Conservation (phyloP, 1,140 invertebrate genomes). For the Lasioglossum albipes region DNA sequence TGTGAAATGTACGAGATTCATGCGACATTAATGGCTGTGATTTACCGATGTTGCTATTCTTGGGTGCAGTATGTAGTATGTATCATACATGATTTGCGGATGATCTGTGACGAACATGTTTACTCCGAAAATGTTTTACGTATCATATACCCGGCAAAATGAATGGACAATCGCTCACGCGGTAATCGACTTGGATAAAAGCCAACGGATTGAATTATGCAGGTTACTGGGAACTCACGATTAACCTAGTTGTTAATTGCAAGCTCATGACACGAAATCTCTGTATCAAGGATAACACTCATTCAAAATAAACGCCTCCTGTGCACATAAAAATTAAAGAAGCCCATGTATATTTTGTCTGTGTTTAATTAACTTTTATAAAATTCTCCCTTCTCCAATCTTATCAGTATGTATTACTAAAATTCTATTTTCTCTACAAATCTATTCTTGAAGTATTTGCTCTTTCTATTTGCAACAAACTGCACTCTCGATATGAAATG, state of each 20-base stretch:
- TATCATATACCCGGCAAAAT: not conserved
- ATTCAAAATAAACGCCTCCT: too few species aligned
- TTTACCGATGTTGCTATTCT: not conserved
- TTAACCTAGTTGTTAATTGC: slow-evolving; percentile 29
- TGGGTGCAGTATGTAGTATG: not conserved
- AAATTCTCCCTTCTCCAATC: too few species aligned
- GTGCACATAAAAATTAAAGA: too few species aligned
- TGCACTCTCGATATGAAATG: too few species aligned
- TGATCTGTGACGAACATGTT: not conserved
- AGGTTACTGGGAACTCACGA: not conserved
- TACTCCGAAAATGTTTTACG: not conserved
- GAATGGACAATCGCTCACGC: slow-evolving; percentile 2
- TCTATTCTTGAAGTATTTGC: too few species aligned
- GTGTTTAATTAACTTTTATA: too few species aligned
- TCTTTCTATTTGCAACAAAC: too few species aligned
- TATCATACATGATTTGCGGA: not conserved
- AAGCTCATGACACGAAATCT: not conserved
- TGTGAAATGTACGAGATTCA: too few species aligned
- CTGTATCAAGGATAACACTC: not conserved
- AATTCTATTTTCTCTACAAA: too few species aligned
- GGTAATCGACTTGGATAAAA: slow-evolving; percentile 31
- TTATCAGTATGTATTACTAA: too few species aligned
- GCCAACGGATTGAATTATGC: slow-evolving; percentile 27
- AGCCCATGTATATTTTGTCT: too few species aligned
- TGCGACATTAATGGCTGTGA: too few species aligned